Conservation (phyloP, 2,888 invertebrate species). For the Gnatocerus cornutus region DNA sequence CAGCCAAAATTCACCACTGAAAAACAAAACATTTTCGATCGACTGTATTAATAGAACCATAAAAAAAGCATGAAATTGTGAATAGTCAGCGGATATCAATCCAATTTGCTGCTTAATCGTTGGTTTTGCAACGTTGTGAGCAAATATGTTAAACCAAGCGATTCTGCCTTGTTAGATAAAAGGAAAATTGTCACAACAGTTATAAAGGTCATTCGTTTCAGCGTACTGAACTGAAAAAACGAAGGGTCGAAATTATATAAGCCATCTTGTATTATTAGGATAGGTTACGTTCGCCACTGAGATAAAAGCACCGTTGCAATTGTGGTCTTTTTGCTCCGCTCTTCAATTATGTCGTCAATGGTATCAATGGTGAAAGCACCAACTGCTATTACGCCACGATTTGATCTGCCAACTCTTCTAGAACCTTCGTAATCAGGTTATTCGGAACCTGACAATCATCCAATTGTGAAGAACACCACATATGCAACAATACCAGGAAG, state of each 20-base stretch:
- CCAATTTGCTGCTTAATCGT: conserved; percentile 30
- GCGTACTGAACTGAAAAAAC: conserved; percentile 33
- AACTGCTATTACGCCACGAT: background rate
- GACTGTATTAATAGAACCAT: background rate
- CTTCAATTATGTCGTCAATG: conserved; percentile 19
- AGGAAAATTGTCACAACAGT: conserved; percentile 17
- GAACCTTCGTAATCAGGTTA: conserved; percentile 8
- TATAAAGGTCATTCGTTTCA: conserved; percentile 29
- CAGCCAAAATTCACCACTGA: conserved; percentile 7
- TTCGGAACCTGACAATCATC: conserved; percentile 15
- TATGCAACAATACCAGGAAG: conserved; percentile 24
- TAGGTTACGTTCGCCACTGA: conserved; percentile 39
- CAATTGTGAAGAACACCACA: conserved; percentile 22
- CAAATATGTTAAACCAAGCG: conserved; percentile 17
- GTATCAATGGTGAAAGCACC: conserved; percentile 14
- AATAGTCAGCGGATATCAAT: conserved; percentile 31
- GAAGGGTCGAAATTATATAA: conserved; percentile 30
- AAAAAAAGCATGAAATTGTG: conserved; percentile 31
- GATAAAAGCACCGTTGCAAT: conserved; percentile 6
- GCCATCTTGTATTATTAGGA: conserved; percentile 31
- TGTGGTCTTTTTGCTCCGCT: background rate
- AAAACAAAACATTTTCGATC: conserved; percentile 23
- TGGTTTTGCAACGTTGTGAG: conserved; percentile 4
- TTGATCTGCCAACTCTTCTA: conserved; percentile 14
- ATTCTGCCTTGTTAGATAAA: conserved; percentile 31